Percentiles rank a stretch among this genome's conserved stretches.
phyloP scores from a whole-genome alignment of 2,888 invertebrate species.

The Lymantria dispar region DNA sequence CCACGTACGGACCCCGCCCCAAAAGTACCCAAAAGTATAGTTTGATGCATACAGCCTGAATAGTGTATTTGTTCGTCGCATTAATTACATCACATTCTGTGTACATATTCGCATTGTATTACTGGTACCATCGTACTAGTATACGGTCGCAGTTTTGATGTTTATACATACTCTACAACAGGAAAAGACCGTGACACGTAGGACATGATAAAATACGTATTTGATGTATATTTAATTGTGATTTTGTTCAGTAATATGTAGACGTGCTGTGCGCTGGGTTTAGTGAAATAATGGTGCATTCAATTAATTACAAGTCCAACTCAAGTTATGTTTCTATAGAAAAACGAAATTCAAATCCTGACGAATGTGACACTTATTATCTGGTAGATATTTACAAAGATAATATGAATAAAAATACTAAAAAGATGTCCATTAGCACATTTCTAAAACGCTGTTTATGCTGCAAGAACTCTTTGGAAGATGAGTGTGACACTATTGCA shows the following conservation, averaged over 20 bases:
- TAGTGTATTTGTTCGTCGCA: too few relatives aligned
- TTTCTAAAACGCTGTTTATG: conserved; percentile 51
- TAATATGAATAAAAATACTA: conserved; percentile 34
- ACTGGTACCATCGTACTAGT: conserved; percentile 45
- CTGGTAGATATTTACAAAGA: conserved; percentile 57
- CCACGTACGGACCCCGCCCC: too few relatives aligned
- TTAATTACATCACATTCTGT: background rate
- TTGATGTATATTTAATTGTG: conserved; percentile 54
- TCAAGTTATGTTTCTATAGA: conserved; percentile 55
- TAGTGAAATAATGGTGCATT: conserved; percentile 47
- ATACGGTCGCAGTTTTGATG: conserved; percentile 21
- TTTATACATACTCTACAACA: conserved; percentile 41
- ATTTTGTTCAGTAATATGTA: conserved; percentile 42
- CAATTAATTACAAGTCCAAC: conserved; percentile 44
- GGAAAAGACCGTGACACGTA: conserved; percentile 64
- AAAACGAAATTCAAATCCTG: conserved; percentile 35
- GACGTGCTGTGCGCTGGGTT: conserved; percentile 42
- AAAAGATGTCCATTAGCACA: conserved; percentile 41
- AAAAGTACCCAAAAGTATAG: too few relatives aligned
- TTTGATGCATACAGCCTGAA: too few relatives aligned
- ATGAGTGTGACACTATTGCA: conserved; percentile 41
- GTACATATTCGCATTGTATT: conserved; percentile 32
- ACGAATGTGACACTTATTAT: conserved; percentile 43
- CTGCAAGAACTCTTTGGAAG: conserved; percentile 39
- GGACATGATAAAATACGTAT: conserved; percentile 72